Base-by-base conservation (phyloP, 2,113 vertebrate genomes). In the Pseudorhombus dupliciocellatus region DNA sequence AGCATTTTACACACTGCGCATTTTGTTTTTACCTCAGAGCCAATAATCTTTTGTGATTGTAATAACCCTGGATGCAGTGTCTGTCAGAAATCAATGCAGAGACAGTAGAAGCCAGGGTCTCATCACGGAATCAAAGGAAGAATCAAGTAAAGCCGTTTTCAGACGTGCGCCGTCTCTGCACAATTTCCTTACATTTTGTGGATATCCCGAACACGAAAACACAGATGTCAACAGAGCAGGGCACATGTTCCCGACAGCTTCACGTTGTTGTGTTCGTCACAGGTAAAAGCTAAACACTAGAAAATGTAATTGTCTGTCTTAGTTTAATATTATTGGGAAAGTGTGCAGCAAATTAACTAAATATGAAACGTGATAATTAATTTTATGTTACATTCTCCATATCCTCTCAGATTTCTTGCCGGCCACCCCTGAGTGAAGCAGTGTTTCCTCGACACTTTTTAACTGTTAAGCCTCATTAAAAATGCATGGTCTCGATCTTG, bases 401-500 rank as follows among this genome's bases (percentile, higher is more conserved):
- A 40, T 8, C 46, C 15, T 3, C 12, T 31, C 31, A n/a, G 42
- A 16, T 73, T 44, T 59, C 55, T 7, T 24, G 34, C 7, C 12
- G 28, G 7, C 15, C 28, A 15, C 7, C 7, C 12, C 24, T 55
- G 11, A 26, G 3, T n/a, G 22, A 28, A 50, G 11, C 14, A 20
- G 21, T 24, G 46, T 64, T 66, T 28, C 58, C 30, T 72, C 20
- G 51, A 40, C 3, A 44, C 14, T 66, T 70, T 20, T 31, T 42
- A 55, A 66, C 31, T 25, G 8, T 22, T 58, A 7, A 63, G 53
- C 26, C 20, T 79, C 50, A 81, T 77, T 83, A 72, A 80, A 84
- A 80, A 84, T 82, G 20, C 18, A 72, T 80, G 55, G 48, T 58
- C 37, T 66, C 30, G 75, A 58, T 9, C 26, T 42, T 2, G 1